Evolutionary conservation across 1,140 invertebrate species (phyloP).

Genomic region (Bombus affinis): DNA sequence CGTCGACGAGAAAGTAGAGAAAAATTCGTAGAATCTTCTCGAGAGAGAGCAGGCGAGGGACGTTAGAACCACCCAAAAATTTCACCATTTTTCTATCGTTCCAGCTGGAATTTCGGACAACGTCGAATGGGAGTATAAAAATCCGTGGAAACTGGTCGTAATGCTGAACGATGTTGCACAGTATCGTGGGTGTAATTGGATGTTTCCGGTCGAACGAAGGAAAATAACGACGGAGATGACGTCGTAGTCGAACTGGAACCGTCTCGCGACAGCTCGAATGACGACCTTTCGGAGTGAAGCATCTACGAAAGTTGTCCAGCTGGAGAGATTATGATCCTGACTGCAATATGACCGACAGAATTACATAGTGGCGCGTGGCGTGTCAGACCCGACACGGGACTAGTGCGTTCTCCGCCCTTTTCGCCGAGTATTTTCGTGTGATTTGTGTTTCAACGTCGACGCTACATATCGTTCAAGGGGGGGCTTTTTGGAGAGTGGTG

Average conservation of each 20-base stretch:
- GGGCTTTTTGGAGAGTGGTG: neutral
- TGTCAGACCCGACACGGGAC: slow-evolving; percentile 21
- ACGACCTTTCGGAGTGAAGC: neutral
- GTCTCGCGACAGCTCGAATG: slow-evolving; percentile 43
- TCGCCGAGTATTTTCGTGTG: neutral
- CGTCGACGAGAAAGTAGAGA: neutral
- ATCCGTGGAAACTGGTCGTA: slow-evolving; percentile 24
- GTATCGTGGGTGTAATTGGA: slow-evolving; percentile 52
- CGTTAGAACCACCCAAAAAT: neutral
- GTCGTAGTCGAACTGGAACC: slow-evolving; percentile 31
- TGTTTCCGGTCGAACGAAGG: slow-evolving; percentile 20
- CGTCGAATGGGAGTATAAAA: slow-evolving; percentile 6
- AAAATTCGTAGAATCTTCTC: slow-evolving; percentile 25
- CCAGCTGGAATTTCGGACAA: slow-evolving; percentile 33
- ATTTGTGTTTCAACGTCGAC: neutral
- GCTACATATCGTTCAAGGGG: neutral
- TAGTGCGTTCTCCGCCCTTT: neutral
- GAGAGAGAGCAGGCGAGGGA: neutral
- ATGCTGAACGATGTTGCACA: slow-evolving; percentile 40
- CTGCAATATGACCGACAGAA: slow-evolving; percentile 55
- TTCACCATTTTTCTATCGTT: slow-evolving; percentile 61
- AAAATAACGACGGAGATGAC: slow-evolving; percentile 30
- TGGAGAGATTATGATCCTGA: slow-evolving; percentile 16
- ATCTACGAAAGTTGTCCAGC: slow-evolving; percentile 11
- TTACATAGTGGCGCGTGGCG: slow-evolving; percentile 56